A percentile compares a stretch with the other conserved stretches of the same genome.
These are phyloP conservation scores for Microctonus aethiopoides DNA, from an alignment of 2,888 invertebrate genomes.

Conservation along the genomic window DNA sequence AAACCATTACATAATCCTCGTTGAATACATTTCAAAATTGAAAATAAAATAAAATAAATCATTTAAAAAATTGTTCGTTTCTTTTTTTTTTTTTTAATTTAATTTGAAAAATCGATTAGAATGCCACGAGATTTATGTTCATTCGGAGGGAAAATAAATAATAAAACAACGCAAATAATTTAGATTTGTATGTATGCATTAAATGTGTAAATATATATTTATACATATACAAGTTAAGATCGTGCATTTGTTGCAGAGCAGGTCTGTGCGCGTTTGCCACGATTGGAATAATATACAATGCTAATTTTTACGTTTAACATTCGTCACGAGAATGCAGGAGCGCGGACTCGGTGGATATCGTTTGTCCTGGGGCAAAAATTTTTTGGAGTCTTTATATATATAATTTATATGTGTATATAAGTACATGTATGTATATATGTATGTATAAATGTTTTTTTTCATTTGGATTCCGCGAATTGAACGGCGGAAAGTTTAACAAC, in stretches of 20 bases:
- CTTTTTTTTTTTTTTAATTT: too few relatives aligned
- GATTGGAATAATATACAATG: conserved; percentile 43
- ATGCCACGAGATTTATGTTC: background rate
- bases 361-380: conserved; percentile 28
- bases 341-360: conserved; percentile 9
- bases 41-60: too few relatives aligned
- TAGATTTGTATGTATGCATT: too few relatives aligned
- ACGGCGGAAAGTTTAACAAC: background rate
- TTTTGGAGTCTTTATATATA: conserved; percentile 9
- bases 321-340: conserved; percentile 43
- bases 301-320: conserved; percentile 47
- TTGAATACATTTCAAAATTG: too few relatives aligned
- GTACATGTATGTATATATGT: background rate
- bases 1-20: too few relatives aligned
- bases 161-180: background rate
- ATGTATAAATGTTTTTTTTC: conserved; percentile 1
- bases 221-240: conserved; percentile 34
- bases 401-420: background rate
- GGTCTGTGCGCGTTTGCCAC: conserved; percentile 39
- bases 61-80: too few relatives aligned
- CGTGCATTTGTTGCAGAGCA: conserved; percentile 41
- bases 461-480: conserved; percentile 3
- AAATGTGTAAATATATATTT: background rate
- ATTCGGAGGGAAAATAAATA: background rate
- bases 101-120: conserved; percentile 19